Evolutionary conservation across 2,888 invertebrate species (phyloP).

Genomic region (Hypercompe scribonia): DNA sequence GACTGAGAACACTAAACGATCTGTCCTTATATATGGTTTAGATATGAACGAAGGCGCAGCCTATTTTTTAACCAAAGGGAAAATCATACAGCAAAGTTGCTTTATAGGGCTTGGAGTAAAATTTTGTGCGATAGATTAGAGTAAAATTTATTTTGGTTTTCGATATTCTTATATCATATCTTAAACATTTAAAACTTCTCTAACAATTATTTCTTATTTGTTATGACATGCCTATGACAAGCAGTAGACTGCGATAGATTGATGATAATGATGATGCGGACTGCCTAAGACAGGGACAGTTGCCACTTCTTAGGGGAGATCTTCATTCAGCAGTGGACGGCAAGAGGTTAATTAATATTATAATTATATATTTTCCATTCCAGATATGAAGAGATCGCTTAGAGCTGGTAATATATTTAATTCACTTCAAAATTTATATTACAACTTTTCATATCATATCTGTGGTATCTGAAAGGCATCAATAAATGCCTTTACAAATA

Average conservation of each 20-base stretch:
- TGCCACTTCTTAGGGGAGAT: too few relatives aligned
- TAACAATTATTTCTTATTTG: background rate
- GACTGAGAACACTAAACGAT: background rate
- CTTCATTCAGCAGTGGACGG: too few relatives aligned
- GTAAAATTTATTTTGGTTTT: background rate
- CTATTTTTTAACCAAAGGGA: background rate
- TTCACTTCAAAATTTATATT: background rate
- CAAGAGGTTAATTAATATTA: background rate
- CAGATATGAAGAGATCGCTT: background rate
- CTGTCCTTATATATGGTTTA: background rate
- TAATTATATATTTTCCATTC: background rate
- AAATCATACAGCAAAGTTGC: background rate
- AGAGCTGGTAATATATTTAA: constrained; percentile 10
- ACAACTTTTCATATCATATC: background rate
- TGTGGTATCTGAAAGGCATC: background rate
- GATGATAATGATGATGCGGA: too few relatives aligned
- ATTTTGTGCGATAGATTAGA: too few relatives aligned
- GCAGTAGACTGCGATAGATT: too few relatives aligned
- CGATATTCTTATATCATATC: background rate
- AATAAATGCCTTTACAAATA: background rate
- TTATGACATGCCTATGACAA: background rate
- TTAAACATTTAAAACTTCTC: background rate
- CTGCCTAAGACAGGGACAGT: too few relatives aligned
- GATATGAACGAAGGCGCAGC: background rate
- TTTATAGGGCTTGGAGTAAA: background rate